Evolutionary conservation across 2,888 invertebrate species (phyloP).

Genomic region (Parascotia fuliginaria): DNA sequence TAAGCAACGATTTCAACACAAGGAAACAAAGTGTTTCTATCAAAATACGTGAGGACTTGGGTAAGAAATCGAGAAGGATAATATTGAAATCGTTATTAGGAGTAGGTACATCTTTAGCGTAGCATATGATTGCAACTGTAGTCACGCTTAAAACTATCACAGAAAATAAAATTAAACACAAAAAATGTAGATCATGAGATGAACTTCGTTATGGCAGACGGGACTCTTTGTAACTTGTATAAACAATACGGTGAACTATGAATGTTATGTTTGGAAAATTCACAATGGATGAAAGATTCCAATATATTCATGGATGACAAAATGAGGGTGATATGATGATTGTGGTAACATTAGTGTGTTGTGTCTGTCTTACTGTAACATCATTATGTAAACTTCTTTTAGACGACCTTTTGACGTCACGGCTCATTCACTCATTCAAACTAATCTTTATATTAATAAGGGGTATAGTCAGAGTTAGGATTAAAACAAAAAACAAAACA

Average conservation of each 20-base stretch:
- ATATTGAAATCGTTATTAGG: not conserved
- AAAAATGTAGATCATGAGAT: slow-evolving; percentile 73
- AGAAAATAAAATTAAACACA: slow-evolving; percentile 73
- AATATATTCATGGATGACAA: not conserved
- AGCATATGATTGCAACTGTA: slow-evolving; percentile 68
- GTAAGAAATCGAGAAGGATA: not conserved
- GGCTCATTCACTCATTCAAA: slow-evolving; percentile 33
- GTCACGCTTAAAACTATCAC: slow-evolving; percentile 71
- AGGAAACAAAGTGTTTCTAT: too few relatives aligned
- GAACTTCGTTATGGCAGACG: slow-evolving; percentile 60
- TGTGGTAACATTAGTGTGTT: slow-evolving; percentile 73
- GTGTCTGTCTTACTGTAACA: slow-evolving; percentile 67
- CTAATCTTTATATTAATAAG: slow-evolving; percentile 22
- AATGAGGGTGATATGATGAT: slow-evolving; percentile 57
- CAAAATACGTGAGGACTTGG: not conserved
- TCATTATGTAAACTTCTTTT: slow-evolving; percentile 35
- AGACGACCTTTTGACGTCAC: slow-evolving; percentile 28
- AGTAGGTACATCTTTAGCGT: slow-evolving; percentile 5
- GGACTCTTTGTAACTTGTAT: slow-evolving; percentile 59
- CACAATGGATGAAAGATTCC: slow-evolving; percentile 42
- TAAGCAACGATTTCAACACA: too few relatives aligned
- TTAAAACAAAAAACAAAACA: slow-evolving; percentile 47
- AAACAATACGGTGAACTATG: slow-evolving; percentile 56
- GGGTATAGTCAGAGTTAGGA: slow-evolving; percentile 19
- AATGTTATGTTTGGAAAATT: slow-evolving; percentile 41